Percentiles rank a stretch among this genome's conserved stretches.
These are phyloP conservation scores for Punctoribates punctum DNA, from an alignment of 2,888 invertebrate species.

Conservation along the genomic window DNA sequence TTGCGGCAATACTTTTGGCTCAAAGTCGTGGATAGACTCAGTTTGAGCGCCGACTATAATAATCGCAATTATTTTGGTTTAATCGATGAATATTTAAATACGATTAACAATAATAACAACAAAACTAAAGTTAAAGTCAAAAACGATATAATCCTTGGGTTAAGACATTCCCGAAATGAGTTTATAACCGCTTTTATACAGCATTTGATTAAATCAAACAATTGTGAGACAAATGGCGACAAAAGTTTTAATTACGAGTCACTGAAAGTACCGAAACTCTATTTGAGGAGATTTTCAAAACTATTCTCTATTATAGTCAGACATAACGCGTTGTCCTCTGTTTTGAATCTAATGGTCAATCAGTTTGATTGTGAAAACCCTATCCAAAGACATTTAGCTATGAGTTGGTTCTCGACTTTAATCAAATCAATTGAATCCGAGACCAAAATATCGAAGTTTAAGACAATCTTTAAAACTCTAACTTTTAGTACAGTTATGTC, in stretches of 20 bases:
- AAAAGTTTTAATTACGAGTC: neutral
- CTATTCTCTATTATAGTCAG: neutral
- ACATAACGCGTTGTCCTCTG: neutral
- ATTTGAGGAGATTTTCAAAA: neutral
- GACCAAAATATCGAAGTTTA: neutral
- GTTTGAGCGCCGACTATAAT: neutral
- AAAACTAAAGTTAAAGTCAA: neutral
- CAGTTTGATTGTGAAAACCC: neutral
- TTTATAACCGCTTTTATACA: neutral
- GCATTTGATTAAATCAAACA: neutral
- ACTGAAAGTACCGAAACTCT: neutral
- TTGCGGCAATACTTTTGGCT: slow-evolving; percentile 21
- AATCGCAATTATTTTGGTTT: slow-evolving; percentile 16
- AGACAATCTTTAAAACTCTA: neutral
- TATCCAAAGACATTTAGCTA: neutral
- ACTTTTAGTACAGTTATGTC: slow-evolving; percentile 1
- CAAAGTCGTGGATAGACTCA: neutral
- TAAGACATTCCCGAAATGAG: neutral
- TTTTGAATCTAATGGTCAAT: slow-evolving; percentile 5
- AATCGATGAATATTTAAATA: neutral
- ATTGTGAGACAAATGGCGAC: neutral
- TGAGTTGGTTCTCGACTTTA: slow-evolving; percentile 7
- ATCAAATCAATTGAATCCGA: neutral
- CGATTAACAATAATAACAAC: neutral
- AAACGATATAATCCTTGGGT: neutral